Evolutionary conservation across 2,888 invertebrate genomes (phyloP).

Genomic region (Chrysolina oricalcia): DNA sequence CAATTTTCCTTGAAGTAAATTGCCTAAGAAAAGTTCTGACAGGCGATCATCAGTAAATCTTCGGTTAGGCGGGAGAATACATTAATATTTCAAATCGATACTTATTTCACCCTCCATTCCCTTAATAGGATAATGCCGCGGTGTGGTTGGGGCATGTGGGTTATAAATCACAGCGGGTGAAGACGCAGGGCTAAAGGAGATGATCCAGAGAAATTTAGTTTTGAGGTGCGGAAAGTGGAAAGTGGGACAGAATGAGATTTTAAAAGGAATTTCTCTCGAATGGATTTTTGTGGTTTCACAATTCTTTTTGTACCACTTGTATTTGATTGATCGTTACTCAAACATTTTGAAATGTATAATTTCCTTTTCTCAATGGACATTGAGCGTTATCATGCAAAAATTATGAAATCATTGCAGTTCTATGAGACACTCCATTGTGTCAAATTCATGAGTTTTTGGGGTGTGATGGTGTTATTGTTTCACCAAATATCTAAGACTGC

Average conservation of each 20-base stretch:
- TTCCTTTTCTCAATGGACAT: too few relatives aligned
- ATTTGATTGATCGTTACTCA: too few relatives aligned
- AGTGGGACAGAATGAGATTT: neutral
- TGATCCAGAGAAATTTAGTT: neutral
- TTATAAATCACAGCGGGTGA: conserved; percentile 6
- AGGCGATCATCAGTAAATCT: conserved; percentile 4
- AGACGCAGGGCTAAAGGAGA: neutral
- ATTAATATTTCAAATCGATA: conserved; percentile 19
- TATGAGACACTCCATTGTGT: too few relatives aligned
- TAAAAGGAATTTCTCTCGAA: too few relatives aligned
- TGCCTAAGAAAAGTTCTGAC: neutral
- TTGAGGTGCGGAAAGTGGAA: neutral
- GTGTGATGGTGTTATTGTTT: too few relatives aligned
- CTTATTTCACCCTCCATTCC: conserved; percentile 15
- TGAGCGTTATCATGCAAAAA: too few relatives aligned
- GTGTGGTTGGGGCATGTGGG: conserved; percentile 9
- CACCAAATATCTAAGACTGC: too few relatives aligned
- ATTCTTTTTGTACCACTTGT: too few relatives aligned
- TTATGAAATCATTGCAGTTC: too few relatives aligned
- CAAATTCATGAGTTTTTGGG: too few relatives aligned
- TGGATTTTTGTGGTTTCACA: too few relatives aligned
- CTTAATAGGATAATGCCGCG: conserved; percentile 6
- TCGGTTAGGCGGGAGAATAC: neutral
- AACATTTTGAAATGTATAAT: too few relatives aligned
- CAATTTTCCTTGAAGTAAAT: neutral